Evolutionary conservation across 2,113 vertebrate genomes (phyloP).

Genomic region (Ivindomyrus marchei): DNA sequence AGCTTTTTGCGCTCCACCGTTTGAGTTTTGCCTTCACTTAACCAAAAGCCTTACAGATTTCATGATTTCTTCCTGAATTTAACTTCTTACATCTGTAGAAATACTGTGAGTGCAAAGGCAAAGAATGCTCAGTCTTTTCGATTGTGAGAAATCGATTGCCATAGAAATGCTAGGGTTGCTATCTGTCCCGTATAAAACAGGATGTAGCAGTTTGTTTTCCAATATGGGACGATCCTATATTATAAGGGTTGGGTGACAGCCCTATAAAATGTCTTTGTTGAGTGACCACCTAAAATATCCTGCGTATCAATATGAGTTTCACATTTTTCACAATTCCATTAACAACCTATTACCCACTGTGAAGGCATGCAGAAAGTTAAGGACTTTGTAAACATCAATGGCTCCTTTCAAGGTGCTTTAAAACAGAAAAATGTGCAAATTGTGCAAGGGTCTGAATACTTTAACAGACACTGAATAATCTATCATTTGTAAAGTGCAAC

Average conservation of each 20-base stretch:
- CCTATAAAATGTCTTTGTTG: background rate
- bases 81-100: background rate
- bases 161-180: background rate
- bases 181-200: background rate
- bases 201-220: background rate
- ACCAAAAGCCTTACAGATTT: background rate
- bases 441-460: constrained; percentile 4
- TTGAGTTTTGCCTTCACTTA: background rate
- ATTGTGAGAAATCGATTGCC: background rate
- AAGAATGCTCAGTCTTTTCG: background rate
- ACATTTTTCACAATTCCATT: background rate
- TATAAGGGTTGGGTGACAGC: background rate
- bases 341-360: background rate
- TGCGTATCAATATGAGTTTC: background rate
- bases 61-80: background rate
- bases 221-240: background rate
- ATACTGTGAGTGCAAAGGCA: background rate
- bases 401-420: background rate
- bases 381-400: background rate
- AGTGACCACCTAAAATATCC: background rate
- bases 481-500: background rate
- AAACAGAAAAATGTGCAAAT: background rate
- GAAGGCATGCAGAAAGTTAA: background rate
- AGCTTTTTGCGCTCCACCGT: background rate
- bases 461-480: background rate